A percentile compares a stretch with the other conserved stretches of the same genome.
Conservation (phyloP, 2,113 vertebrate species). For the Gymnocephalus cernua region DNA sequence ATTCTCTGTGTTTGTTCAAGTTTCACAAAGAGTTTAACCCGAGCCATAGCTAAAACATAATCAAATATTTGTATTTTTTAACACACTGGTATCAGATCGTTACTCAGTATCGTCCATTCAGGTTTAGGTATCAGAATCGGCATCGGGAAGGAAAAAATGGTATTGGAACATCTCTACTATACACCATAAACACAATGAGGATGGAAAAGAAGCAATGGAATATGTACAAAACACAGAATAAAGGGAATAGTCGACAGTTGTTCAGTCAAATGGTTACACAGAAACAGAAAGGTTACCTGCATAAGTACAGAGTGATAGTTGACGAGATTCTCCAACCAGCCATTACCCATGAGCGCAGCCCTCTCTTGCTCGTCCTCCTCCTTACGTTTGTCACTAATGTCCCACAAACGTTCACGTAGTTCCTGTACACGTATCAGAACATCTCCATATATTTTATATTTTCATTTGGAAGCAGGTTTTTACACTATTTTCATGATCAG, state of each 20-base stretch:
- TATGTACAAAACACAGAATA: background rate
- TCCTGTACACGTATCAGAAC: conserved; percentile 81
- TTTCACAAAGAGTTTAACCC: too few species aligned
- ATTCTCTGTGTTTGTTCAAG: too few species aligned
- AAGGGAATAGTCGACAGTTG: background rate
- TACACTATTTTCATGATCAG: background rate
- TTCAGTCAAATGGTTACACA: background rate
- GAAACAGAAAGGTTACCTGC: conserved; percentile 84
- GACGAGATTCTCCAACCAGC: conserved; percentile 89
- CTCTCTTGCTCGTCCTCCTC: conserved; percentile 88
- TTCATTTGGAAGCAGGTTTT: background rate
- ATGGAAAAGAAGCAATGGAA: background rate
- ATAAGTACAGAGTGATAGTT: conserved; percentile 90
- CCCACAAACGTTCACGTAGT: conserved; percentile 89
- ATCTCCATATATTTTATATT: background rate
- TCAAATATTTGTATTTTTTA: too few species aligned
- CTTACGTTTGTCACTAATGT: conserved; percentile 88
- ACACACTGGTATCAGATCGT: too few species aligned
- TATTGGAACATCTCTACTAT: too few species aligned
- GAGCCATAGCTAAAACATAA: too few species aligned
- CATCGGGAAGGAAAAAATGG: too few species aligned
- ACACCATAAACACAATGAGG: background rate
- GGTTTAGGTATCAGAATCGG: too few species aligned
- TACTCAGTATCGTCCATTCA: too few species aligned
- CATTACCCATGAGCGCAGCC: conserved; percentile 78